Conservation (phyloP, 2,113 vertebrate genomes). For the Heptranchias perlo region DNA sequence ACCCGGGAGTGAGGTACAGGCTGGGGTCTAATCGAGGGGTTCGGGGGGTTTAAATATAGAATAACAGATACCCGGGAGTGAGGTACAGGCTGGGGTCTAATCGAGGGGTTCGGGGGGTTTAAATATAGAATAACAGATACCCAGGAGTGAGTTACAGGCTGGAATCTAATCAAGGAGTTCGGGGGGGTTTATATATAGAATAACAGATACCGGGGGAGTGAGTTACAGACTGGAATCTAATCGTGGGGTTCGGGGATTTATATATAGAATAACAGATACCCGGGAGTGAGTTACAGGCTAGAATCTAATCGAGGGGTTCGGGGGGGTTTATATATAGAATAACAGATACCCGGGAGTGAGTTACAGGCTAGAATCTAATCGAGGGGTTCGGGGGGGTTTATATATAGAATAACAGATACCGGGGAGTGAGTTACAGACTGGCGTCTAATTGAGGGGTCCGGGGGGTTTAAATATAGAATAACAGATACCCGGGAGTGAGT, state of each 20-base stretch:
- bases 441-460: background rate
- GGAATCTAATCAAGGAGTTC: background rate
- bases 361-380: background rate
- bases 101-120: no score
- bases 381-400: background rate
- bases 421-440: background rate
- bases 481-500: background rate
- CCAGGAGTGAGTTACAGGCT: background rate
- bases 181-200: background rate
- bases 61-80: background rate
- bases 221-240: background rate
- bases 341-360: background rate
- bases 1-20: background rate
- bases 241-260: background rate
- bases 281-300: background rate
- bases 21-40: background rate
- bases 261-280: background rate
- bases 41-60: background rate
- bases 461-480: background rate
- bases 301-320: background rate
- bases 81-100: background rate
- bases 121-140: no score
- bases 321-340: no score
- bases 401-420: background rate
- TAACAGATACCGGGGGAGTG: background rate